Evolutionary conservation across 1,140 invertebrate genomes (phyloP).

Genomic region (Heliconius nattereri): DNA sequence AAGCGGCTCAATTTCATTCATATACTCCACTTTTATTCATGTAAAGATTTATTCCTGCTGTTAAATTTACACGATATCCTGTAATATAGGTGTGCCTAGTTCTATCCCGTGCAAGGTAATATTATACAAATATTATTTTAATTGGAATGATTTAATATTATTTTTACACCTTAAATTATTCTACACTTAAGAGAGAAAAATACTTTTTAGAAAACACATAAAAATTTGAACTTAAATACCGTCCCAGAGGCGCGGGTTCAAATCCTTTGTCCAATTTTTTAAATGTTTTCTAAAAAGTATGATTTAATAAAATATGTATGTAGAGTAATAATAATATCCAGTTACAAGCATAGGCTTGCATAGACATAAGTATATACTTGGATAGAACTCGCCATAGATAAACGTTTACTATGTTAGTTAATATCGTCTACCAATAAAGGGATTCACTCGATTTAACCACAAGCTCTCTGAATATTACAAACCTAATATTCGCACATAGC

Average conservation of each 20-base stretch:
- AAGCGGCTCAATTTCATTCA: neutral
- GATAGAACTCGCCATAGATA: neutral
- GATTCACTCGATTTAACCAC: neutral
- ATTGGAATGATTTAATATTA: too few species aligned
- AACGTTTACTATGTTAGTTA: conserved; percentile 1
- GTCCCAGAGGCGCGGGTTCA: too few species aligned
- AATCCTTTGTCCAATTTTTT: too few species aligned
- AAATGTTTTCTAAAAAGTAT: too few species aligned
- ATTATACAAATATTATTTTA: too few species aligned
- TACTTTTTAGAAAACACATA: too few species aligned
- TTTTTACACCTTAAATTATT: too few species aligned
- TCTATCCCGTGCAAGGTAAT: neutral
- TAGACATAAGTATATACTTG: neutral
- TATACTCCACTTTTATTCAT: neutral
- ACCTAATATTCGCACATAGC: conserved; percentile 6
- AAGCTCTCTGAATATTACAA: neutral
- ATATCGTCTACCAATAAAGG: conserved; percentile 8
- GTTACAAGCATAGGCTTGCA: too few species aligned
- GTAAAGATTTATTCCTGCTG: neutral
- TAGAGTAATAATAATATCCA: too few species aligned
- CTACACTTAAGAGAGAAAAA: too few species aligned
- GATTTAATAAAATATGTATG: too few species aligned
- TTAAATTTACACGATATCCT: neutral
- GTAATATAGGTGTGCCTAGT: neutral
- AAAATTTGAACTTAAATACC: too few species aligned